Evolutionary conservation across 2,888 invertebrate species (phyloP).

Genomic region (Epinotia ramella): DNA sequence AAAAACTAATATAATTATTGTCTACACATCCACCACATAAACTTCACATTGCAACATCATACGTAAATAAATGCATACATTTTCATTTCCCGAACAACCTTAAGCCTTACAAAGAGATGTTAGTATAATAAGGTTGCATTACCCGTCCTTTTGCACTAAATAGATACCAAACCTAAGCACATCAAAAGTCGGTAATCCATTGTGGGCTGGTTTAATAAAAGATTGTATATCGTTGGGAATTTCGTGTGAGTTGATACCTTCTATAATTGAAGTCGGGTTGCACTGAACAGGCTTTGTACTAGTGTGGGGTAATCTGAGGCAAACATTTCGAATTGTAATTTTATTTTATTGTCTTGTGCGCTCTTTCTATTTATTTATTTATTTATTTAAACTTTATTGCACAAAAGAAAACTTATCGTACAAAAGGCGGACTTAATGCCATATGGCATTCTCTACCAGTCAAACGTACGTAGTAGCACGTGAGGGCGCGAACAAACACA

Average conservation of each 20-base stretch:
- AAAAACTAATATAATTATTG: too few species aligned
- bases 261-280: not conserved
- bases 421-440: too few species aligned
- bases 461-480: too few species aligned
- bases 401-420: too few species aligned
- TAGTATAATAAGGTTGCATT: conserved; percentile 12
- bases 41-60: not conserved
- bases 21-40: not conserved
- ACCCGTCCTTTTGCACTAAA: conserved; percentile 18
- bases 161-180: conserved; percentile 12
- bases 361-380: too few species aligned
- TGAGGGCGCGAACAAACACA: too few species aligned
- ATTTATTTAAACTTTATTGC: too few species aligned
- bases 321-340: not conserved
- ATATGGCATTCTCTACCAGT: too few species aligned
- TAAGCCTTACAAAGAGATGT: conserved; percentile 13
- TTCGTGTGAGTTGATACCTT: not conserved
- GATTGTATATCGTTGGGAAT: not conserved
- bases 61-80: not conserved
- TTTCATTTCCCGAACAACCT: not conserved
- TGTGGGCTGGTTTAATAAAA: not conserved
- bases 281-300: not conserved
- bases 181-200: conserved; percentile 26
- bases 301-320: not conserved
- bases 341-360: not conserved